A percentile compares a stretch with the other conserved stretches of the same genome.
Evolutionary conservation across 2,797 vertebrate species (phyloP).

Genomic region (Lepus townsendii): DNA sequence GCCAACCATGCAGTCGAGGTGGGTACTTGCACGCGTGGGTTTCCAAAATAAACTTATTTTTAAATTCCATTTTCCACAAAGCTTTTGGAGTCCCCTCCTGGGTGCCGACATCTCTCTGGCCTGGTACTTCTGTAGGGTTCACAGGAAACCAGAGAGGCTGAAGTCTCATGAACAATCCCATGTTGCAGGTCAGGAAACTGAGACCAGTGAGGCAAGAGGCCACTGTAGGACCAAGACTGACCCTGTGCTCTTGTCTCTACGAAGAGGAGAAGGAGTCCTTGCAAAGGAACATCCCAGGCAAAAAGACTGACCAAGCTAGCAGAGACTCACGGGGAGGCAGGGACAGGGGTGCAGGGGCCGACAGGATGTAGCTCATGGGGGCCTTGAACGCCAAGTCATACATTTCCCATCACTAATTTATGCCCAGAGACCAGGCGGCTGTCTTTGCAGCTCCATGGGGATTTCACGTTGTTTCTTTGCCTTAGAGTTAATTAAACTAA

Average conservation of each 20-base stretch:
- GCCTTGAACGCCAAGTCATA: neutral
- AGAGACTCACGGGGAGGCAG: neutral
- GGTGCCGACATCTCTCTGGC: accelerated
- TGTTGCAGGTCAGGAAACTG: slow-evolving; percentile 2
- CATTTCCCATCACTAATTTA: slow-evolving; percentile 7
- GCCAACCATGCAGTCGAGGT: too few relatives aligned
- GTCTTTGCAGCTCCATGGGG: neutral
- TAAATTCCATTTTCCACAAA: too few relatives aligned
- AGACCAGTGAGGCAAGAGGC: neutral
- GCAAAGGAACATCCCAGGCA: neutral
- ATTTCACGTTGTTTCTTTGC: slow-evolving; percentile 38
- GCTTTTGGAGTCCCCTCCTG: too few relatives aligned
- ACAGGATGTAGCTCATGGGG: too few relatives aligned
- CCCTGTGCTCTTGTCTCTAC: neutral
- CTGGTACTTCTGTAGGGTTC: accelerated
- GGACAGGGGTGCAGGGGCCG: accelerated
- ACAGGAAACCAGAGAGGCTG: neutral
- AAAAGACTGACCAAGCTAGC: neutral
- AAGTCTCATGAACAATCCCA: neutral
- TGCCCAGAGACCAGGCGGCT: neutral
- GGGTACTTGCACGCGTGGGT: too few relatives aligned
- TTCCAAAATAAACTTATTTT: too few relatives aligned
- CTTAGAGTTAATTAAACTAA: slow-evolving; percentile 70
- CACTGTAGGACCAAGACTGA: accelerated
- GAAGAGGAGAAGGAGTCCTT: neutral